Conservation (phyloP, 2,113 vertebrate genomes). For the Mustela nigripes region DNA sequence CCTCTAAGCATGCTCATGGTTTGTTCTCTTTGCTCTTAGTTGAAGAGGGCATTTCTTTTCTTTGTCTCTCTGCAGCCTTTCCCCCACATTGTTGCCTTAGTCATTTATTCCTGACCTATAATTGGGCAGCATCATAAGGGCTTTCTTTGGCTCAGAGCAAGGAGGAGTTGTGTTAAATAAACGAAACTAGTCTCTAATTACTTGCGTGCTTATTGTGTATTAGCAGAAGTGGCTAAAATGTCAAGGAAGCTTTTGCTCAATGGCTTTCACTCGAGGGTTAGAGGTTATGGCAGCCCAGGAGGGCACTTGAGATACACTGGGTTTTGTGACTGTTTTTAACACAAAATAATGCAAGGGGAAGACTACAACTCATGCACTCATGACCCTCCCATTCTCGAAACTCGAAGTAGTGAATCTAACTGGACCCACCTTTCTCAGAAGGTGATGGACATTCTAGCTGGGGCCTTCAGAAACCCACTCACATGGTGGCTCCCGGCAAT, state of each 20-base stretch:
- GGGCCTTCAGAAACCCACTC: neutral
- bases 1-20: slow-evolving; percentile 53
- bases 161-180: slow-evolving; percentile 75
- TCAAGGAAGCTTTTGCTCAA: slow-evolving; percentile 75
- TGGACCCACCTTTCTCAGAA: neutral
- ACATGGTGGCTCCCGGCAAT: neutral
- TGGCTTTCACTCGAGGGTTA: slow-evolving; percentile 57
- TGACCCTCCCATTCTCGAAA: neutral
- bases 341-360: slow-evolving; percentile 65
- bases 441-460: neutral
- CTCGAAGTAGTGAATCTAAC: neutral
- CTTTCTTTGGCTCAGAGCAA: slow-evolving; percentile 72
- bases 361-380: neutral
- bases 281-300: slow-evolving; percentile 60
- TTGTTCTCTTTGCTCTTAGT: slow-evolving; percentile 65
- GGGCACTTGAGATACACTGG: slow-evolving; percentile 53
- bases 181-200: slow-evolving; percentile 80
- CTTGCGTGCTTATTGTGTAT: slow-evolving; percentile 75
- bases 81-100: slow-evolving; percentile 67
- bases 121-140: slow-evolving; percentile 75
- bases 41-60: slow-evolving; percentile 75
- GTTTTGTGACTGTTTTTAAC: slow-evolving; percentile 77
- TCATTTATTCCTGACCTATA: slow-evolving; percentile 78
- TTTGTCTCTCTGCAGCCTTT: slow-evolving; percentile 69
- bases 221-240: slow-evolving; percentile 76